Evolutionary conservation across 2,113 vertebrate genomes (phyloP).

Genomic region (Scophthalmus maximus): DNA sequence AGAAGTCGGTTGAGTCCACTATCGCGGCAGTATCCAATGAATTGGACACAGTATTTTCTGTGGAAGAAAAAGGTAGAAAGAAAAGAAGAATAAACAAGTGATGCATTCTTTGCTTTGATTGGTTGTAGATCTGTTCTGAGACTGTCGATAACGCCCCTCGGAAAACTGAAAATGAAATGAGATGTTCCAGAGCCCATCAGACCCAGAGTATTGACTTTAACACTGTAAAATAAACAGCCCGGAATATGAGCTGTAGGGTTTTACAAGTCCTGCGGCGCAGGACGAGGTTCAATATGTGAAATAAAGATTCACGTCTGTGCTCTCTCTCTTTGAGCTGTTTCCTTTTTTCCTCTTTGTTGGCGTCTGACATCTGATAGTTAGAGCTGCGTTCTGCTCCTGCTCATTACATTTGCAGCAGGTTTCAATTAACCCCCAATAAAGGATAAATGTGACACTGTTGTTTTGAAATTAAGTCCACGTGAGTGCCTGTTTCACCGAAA

Average conservation of each 20-base stretch:
- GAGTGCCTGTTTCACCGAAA: slow-evolving; percentile 34
- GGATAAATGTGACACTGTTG: slow-evolving; percentile 41
- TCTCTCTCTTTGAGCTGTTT: neutral
- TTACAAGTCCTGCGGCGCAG: neutral
- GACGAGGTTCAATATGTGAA: neutral
- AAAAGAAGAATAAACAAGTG: no score
- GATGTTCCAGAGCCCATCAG: neutral
- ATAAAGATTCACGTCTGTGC: neutral
- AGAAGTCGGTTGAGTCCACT: no score
- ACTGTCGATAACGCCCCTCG: no score
- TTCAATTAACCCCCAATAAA: slow-evolving; percentile 53
- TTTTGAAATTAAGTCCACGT: slow-evolving; percentile 48
- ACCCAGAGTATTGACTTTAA: neutral
- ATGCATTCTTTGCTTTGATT: no score
- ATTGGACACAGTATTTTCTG: no score
- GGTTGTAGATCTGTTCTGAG: no score
- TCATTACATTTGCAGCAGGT: slow-evolving; percentile 58
- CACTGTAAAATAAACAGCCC: neutral
- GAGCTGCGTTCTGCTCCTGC: slow-evolving; percentile 26
- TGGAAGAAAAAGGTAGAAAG: no score
- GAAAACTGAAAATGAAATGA: neutral
- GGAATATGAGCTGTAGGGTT: neutral
- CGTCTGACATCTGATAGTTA: slow-evolving; percentile 44
- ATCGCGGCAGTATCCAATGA: no score
- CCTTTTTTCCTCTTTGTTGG: neutral